Evolutionary conservation across 2,888 invertebrate species (phyloP), one percentile per base, ranked within the genome.

Genomic region (Drosophila limbata): DNA sequence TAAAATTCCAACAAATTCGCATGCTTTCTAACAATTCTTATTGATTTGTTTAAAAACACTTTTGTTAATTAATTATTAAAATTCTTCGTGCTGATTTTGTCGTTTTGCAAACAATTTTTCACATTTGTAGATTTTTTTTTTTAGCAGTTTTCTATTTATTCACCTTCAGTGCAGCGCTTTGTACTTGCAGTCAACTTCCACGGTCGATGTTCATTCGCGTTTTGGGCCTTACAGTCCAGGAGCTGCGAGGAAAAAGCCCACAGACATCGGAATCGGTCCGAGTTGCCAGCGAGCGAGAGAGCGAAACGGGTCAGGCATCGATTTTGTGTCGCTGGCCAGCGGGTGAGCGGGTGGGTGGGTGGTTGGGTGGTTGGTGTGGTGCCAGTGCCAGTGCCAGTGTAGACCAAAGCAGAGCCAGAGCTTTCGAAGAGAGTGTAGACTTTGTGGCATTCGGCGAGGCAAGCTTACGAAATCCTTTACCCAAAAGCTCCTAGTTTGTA

Each of bases 151-250:
- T 51, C 53, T 70, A 65, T 73, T 75, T 62, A 79, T 81, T 87
- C 90, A 87, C 90, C 81, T 84, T 88, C 77, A 86, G 83, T 84
- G 85, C 90, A 87, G 91, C 87, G 89, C 79, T 84, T 81, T 70
- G 81, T 81, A 85, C 69, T 85, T 83, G 89, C 82, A 90, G 85
- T 84, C 91, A 91, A 91, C 91, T 91, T 89, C 90, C 91, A 91
- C 91, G 91, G 91, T 89, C 91, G 91, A 91, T 91, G 91, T 91
- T 91, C 91, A 91, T 90, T 90, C 91, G 91, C 91, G 91, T 90
- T 91, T 91, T 91, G 90, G 88, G 75, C 81, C 75, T 77, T 77
- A 83, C 79, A 88, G 76, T 71, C 76, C 81, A 88, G 84, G 82
- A 88, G 88, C 83, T 81, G 86, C 88, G 78, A 86, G 79, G 81